Percentiles rank a stretch among this genome's conserved stretches.
Evolutionary conservation across 2,113 vertebrate genomes (phyloP).

Genomic region (Coregonus clupeaformis): DNA sequence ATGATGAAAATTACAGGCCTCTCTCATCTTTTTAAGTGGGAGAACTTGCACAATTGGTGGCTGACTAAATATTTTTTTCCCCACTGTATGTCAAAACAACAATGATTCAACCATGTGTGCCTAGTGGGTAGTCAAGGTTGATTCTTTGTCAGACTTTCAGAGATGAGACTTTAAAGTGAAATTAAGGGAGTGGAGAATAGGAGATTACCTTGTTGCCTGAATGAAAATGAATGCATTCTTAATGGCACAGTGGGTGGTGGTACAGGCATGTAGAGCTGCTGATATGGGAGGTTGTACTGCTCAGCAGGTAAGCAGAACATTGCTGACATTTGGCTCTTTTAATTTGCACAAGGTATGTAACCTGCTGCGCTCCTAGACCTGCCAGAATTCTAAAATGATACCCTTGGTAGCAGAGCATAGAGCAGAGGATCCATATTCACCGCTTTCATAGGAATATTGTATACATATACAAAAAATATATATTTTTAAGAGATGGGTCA

Average conservation of each 20-base stretch:
- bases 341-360: constrained; percentile 48
- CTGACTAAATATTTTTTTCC: too few relatives aligned
- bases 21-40: too few relatives aligned
- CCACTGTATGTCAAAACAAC: too few relatives aligned
- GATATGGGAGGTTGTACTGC: constrained; percentile 55
- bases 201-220: constrained; percentile 44
- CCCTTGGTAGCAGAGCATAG: background rate
- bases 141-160: constrained; percentile 29
- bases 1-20: too few relatives aligned
- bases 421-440: too few relatives aligned
- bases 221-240: constrained; percentile 65
- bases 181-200: constrained; percentile 4
- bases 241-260: constrained; percentile 63
- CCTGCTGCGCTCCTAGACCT: constrained; percentile 52
- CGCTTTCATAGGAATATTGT: too few relatives aligned
- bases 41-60: too few relatives aligned
- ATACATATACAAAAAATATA: too few relatives aligned
- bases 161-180: constrained; percentile 16
- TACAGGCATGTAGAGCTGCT: constrained; percentile 49
- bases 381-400: constrained; percentile 41
- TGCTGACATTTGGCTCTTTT: constrained; percentile 61
- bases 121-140: constrained; percentile 3
- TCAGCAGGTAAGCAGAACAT: constrained; percentile 62
- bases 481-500: too few relatives aligned
- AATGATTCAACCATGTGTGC: too few relatives aligned